Conservation (phyloP, 2,888 invertebrate genomes). For the Drosophila paucipuncta region DNA sequence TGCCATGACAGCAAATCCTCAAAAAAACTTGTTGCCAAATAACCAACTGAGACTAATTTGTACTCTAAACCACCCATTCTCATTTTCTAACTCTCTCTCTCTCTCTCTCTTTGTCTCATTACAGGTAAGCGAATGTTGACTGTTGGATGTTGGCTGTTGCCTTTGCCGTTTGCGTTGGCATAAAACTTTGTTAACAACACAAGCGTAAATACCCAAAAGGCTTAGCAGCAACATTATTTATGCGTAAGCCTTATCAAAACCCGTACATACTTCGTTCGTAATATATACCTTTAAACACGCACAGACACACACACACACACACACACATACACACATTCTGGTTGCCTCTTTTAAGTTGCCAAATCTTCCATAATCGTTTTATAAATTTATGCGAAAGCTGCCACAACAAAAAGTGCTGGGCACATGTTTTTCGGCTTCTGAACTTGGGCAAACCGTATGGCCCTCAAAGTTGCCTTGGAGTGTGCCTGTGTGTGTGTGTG, state of each 20-base stretch:
- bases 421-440: constrained; percentile 66
- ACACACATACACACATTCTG: neutral
- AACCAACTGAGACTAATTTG: constrained; percentile 56
- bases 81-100: constrained; percentile 4
- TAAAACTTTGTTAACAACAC: constrained; percentile 71
- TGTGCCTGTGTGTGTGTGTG: neutral
- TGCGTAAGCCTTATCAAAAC: constrained; percentile 64
- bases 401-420: constrained; percentile 50
- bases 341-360: constrained; percentile 21
- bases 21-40: constrained; percentile 53
- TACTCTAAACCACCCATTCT: constrained; percentile 1
- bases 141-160: constrained; percentile 9
- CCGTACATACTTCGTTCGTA: constrained; percentile 30
- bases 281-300: constrained; percentile 18
- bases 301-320: neutral
- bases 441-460: constrained; percentile 54
- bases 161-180: constrained; percentile 34
- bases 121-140: constrained; percentile 52
- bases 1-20: constrained; percentile 38
- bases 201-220: constrained; percentile 80
- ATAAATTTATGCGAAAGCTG: constrained; percentile 72
- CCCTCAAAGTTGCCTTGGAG: constrained; percentile 42
- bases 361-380: constrained; percentile 79
- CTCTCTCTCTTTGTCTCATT: constrained; percentile 42
- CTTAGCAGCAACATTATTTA: constrained; percentile 76